Evolutionary conservation across 1,140 invertebrate genomes (phyloP).

Genomic region (Apis dorsata): DNA sequence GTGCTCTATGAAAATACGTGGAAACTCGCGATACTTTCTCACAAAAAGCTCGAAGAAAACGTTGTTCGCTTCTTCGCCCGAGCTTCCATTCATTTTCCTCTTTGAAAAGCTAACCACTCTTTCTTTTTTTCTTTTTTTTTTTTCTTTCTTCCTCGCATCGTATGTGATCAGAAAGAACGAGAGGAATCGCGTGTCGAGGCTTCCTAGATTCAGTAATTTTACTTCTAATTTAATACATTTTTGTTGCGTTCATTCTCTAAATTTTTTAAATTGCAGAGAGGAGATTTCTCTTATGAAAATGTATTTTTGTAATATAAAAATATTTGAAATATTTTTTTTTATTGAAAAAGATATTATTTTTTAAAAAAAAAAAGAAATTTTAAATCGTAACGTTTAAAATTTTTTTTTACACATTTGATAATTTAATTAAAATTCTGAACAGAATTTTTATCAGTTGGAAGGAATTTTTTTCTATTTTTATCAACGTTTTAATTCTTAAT

Average conservation of each 20-base stretch:
- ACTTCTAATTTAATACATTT: conserved; percentile 5
- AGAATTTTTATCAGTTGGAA: too few species aligned
- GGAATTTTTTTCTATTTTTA: too few species aligned
- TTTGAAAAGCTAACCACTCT: not conserved
- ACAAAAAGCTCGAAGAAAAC: not conserved
- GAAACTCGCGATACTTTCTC: conserved; percentile 1
- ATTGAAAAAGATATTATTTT: too few species aligned
- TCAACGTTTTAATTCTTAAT: too few species aligned
- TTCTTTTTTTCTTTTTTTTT: not conserved
- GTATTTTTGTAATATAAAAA: too few species aligned
- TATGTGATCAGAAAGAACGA: conserved; percentile 4
- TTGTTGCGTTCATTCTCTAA: not conserved
- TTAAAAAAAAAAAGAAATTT: too few species aligned
- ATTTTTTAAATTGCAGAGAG: not conserved
- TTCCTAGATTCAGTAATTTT: conserved; percentile 4
- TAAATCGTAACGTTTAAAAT: too few species aligned
- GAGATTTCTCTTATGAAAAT: not conserved
- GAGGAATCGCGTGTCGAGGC: conserved; percentile 5
- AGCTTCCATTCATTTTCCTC: not conserved
- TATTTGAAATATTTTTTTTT: too few species aligned
- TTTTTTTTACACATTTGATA: too few species aligned
- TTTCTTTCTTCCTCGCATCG: not conserved
- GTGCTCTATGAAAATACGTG: conserved; percentile 7
- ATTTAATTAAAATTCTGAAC: too few species aligned
- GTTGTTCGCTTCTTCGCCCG: not conserved